Conservation (phyloP, 2,113 vertebrate species). For the Nycticryphes semicollaris region DNA sequence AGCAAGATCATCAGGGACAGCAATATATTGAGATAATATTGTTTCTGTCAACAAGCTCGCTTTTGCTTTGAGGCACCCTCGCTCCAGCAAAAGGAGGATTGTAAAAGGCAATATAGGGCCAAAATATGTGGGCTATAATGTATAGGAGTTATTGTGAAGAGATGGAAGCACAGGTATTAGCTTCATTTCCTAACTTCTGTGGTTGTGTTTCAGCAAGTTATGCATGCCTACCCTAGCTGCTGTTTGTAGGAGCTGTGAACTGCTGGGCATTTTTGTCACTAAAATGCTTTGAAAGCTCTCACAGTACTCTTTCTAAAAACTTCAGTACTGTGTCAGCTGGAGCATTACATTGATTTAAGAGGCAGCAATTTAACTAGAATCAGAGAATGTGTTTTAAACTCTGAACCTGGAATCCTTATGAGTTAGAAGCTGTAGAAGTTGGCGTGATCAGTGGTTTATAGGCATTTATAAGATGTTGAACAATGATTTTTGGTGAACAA, state of each 20-base stretch:
- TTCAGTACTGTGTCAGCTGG: accelerated
- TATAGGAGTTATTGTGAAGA: neutral
- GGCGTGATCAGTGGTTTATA: neutral
- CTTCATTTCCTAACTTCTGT: neutral
- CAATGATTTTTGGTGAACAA: neutral
- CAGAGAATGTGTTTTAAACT: neutral
- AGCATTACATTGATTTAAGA: neutral
- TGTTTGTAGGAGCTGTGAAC: accelerated
- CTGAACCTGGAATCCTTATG: neutral
- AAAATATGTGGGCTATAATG: neutral
- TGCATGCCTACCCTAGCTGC: neutral
- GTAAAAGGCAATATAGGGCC: neutral
- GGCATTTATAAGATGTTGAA: neutral
- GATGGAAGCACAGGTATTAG: neutral
- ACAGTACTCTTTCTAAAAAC: neutral
- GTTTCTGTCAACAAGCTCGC: neutral
- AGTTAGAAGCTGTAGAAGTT: neutral
- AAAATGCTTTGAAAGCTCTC: neutral
- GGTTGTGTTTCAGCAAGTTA: neutral
- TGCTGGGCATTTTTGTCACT: neutral
- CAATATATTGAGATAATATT: neutral
- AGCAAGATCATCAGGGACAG: accelerated
- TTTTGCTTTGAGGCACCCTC: neutral
- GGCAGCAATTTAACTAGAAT: neutral
- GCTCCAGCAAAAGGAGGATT: neutral